phyloP scores from a whole-genome alignment of 2,113 vertebrate species.

The Oreochromis aureus region DNA sequence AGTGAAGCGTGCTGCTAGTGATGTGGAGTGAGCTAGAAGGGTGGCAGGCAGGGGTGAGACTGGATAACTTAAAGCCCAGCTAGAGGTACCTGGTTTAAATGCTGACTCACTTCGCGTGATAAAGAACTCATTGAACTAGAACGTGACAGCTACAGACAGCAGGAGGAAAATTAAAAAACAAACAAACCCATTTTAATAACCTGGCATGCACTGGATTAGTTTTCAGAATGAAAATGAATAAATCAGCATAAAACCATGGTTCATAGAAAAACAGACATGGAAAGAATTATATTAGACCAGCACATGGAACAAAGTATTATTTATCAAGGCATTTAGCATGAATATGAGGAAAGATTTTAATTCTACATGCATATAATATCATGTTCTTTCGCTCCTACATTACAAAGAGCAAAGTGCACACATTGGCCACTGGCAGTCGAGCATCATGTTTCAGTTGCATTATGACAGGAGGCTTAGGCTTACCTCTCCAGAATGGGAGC shows the following conservation, averaged over 20 bases:
- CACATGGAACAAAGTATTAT: slow-evolving; percentile 1
- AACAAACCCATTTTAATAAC: slow-evolving; percentile 65
- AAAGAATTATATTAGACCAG: slow-evolving; percentile 9
- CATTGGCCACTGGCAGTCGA: slow-evolving; percentile 18
- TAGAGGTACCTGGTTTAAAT: slow-evolving; percentile 92
- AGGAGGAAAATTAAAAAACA: slow-evolving; percentile 65
- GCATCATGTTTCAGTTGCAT: slow-evolving; percentile 22
- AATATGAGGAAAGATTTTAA: slow-evolving; percentile 27
- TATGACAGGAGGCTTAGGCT: not conserved
- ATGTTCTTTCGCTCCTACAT: not conserved
- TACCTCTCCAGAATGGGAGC: slow-evolving; percentile 84
- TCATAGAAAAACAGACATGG: not conserved
- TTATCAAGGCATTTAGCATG: not conserved
- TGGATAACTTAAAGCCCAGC: slow-evolving; percentile 65
- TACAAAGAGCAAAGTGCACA: not conserved
- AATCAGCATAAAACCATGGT: not conserved
- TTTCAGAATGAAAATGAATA: slow-evolving; percentile 15
- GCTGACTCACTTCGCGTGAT: slow-evolving; percentile 97
- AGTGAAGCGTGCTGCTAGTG: slow-evolving; percentile 5
- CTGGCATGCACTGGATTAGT: slow-evolving; percentile 57
- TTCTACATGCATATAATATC: slow-evolving; percentile 22
- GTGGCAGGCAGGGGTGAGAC: slow-evolving; percentile 2
- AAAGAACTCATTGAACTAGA: slow-evolving; percentile 98
- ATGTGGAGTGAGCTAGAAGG: slow-evolving; percentile 2
- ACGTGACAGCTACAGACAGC: slow-evolving; percentile 91